phyloP scores from a whole-genome alignment of 2,113 vertebrate species.

The Microcebus ravelobensis region DNA sequence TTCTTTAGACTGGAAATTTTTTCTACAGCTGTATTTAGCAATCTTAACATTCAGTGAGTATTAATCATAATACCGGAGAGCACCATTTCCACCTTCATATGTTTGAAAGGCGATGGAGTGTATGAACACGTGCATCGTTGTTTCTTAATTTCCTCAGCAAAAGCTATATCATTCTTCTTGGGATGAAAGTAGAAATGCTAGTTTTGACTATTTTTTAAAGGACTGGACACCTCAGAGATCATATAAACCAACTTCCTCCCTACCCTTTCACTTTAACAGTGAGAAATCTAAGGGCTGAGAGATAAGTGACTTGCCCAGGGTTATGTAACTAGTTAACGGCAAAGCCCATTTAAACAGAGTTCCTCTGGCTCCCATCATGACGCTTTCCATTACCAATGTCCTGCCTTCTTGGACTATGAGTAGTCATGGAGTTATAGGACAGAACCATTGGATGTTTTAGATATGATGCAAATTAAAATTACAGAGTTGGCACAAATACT shows the following conservation, averaged over 20 bases:
- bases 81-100: background rate
- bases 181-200: background rate
- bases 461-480: constrained; percentile 37
- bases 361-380: background rate
- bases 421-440: constrained; percentile 43
- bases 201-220: background rate
- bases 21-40: background rate
- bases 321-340: background rate
- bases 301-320: background rate
- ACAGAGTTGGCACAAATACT: background rate
- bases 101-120: background rate
- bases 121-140: background rate
- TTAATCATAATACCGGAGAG: background rate
- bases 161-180: background rate
- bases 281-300: background rate
- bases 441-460: constrained; percentile 17
- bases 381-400: background rate
- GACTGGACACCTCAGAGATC: background rate
- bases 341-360: background rate
- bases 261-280: background rate
- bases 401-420: constrained; percentile 26
- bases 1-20: background rate
- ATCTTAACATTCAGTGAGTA: background rate
- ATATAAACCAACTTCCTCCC: background rate
- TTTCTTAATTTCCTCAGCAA: background rate